phyloP scores from a whole-genome alignment of 2,113 vertebrate genomes.

The Paramormyrops kingsleyae region DNA sequence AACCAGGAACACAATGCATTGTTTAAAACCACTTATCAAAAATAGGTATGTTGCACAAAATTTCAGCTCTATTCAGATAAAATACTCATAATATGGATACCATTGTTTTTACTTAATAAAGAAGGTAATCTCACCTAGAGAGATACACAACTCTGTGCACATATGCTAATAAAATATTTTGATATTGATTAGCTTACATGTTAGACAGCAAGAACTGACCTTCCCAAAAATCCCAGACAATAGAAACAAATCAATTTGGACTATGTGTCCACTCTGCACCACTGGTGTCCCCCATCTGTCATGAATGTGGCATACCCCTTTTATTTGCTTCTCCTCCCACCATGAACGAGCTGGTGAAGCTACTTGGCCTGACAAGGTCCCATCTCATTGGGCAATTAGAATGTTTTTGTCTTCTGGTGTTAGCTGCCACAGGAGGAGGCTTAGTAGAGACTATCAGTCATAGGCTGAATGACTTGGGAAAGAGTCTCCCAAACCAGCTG shows the following conservation, averaged over 20 bases:
- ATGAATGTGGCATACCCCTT: constrained; percentile 51
- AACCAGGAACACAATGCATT: neutral
- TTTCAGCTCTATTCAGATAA: neutral
- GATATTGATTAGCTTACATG: constrained; percentile 35
- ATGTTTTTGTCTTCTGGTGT: constrained; percentile 53
- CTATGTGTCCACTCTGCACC: constrained; percentile 55
- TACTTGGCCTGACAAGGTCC: constrained; percentile 47
- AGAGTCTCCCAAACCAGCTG: neutral
- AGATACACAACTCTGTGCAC: neutral
- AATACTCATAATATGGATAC: neutral
- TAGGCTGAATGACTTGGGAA: constrained; percentile 39
- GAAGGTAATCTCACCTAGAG: neutral
- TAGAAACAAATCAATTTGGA: constrained; percentile 59
- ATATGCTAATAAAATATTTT: neutral
- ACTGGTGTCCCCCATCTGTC: constrained; percentile 61
- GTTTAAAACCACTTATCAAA: neutral
- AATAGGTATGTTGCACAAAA: neutral
- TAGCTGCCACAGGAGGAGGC: constrained; percentile 41
- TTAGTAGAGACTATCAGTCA: constrained; percentile 51
- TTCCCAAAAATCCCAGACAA: constrained; percentile 49
- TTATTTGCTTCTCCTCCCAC: neutral
- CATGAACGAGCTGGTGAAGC: constrained; percentile 51
- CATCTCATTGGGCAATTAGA: constrained; percentile 66
- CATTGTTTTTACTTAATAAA: neutral
- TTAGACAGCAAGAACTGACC: constrained; percentile 31